These are phyloP conservation scores for Pagrus major DNA, from an alignment of 2,113 vertebrate genomes.

Conservation along the genomic window DNA sequence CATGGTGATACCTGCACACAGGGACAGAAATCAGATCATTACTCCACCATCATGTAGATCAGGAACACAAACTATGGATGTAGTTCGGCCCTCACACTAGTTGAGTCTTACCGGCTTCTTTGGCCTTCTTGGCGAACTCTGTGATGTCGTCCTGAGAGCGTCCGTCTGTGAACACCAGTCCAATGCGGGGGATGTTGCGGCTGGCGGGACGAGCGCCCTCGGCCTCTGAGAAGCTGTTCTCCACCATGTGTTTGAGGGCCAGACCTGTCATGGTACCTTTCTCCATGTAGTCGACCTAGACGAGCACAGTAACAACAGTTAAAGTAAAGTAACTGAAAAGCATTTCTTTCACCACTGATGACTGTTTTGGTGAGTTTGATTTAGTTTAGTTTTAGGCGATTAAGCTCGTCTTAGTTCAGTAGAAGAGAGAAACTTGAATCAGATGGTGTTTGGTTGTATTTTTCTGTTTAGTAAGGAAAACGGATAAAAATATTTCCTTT, in stretches of 20 bases:
- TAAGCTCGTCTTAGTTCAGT: no score
- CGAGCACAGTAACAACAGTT: not conserved
- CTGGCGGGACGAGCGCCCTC: constrained; percentile 86
- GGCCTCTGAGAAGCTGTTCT: constrained; percentile 94
- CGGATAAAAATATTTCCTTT: no score
- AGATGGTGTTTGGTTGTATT: no score
- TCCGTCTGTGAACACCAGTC: constrained; percentile 96
- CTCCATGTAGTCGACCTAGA: constrained; percentile 94
- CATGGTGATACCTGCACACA: constrained; percentile 92
- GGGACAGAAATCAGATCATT: not conserved
- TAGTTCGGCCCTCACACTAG: not conserved
- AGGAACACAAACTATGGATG: not conserved
- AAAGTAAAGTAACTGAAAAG: no score
- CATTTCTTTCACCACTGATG: no score
- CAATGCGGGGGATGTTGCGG: constrained; percentile 89
- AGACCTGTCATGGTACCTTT: constrained; percentile 98
- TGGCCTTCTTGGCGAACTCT: constrained; percentile 91
- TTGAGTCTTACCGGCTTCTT: constrained; percentile 88
- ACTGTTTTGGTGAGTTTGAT: no score
- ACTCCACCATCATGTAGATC: not conserved
- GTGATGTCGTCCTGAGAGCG: constrained; percentile 98
- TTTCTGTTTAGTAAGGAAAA: no score
- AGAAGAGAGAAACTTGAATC: no score
- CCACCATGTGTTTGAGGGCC: constrained; percentile 95
- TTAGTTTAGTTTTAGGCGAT: no score